These are phyloP conservation scores for Calliphora vicina DNA, from an alignment of 1,140 invertebrate species.

Conservation along the genomic window DNA sequence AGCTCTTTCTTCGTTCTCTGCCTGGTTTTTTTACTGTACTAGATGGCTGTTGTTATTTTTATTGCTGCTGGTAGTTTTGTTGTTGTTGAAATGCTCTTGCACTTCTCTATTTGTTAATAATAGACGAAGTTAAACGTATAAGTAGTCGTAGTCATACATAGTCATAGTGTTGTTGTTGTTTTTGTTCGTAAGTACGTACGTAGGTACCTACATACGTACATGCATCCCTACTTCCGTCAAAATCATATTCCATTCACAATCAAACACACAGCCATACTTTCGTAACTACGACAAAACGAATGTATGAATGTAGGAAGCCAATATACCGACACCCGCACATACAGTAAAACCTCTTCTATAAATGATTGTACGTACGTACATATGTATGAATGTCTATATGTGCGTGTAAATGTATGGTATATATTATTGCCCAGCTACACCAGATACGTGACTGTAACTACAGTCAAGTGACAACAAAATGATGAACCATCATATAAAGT, in stretches of 20 bases:
- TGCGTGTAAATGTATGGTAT: no score
- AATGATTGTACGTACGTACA: no score
- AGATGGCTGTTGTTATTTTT: neutral
- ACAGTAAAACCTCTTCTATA: no score
- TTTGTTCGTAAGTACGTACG: no score
- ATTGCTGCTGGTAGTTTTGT: neutral
- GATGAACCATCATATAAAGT: no score
- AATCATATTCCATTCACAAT: neutral
- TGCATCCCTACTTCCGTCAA: neutral
- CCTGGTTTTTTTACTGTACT: neutral
- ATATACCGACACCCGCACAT: no score
- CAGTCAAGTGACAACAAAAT: no score
- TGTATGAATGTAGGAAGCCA: no score
- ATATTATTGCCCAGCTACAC: no score
- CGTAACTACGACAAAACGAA: neutral
- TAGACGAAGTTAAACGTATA: constrained; percentile 5
- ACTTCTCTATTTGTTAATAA: constrained; percentile 4
- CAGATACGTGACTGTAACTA: no score
- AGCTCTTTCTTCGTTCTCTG: no score
- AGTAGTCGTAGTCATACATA: neutral
- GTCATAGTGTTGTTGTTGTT: neutral
- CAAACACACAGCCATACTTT: neutral
- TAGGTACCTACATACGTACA: neutral
- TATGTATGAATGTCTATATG: no score
- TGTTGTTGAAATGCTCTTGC: neutral